Evolutionary conservation across 2,888 invertebrate species (phyloP).

Genomic region (Panzeria rudis): DNA sequence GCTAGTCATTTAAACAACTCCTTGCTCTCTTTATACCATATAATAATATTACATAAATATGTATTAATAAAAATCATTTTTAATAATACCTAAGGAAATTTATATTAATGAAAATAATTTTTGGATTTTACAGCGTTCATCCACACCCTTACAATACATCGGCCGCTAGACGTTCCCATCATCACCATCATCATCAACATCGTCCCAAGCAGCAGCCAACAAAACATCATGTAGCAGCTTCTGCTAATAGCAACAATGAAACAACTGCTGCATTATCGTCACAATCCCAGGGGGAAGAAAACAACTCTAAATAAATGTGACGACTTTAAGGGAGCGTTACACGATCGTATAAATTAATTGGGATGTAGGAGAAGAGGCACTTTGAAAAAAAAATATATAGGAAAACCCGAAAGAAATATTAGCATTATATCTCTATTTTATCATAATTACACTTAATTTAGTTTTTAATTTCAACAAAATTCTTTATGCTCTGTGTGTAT

Average conservation of each 20-base stretch:
- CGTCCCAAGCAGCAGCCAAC: conserved; percentile 79
- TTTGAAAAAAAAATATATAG: conserved; percentile 14
- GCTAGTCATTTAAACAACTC: not conserved
- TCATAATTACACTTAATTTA: conserved; percentile 56
- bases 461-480: conserved; percentile 40
- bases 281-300: conserved; percentile 45
- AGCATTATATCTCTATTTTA: conserved; percentile 52
- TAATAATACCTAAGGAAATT: not conserved
- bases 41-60: not conserved
- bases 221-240: conserved; percentile 69
- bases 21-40: not conserved
- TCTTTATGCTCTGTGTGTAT: not conserved
- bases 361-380: not conserved
- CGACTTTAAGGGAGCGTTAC: not conserved
- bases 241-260: conserved; percentile 57
- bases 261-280: conserved; percentile 30
- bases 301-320: conserved; percentile 63
- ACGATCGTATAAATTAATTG: conserved; percentile 1
- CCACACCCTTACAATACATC: conserved; percentile 83
- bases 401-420: conserved; percentile 41
- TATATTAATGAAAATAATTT: conserved; percentile 20
- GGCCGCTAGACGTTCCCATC: conserved; percentile 78
- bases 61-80: not conserved
- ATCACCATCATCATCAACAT: conserved; percentile 75
- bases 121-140: conserved; percentile 80